A percentile compares a stretch with the other conserved stretches of the same genome.
Evolutionary conservation across 2,113 vertebrate species (phyloP).

Genomic region (Loxodonta africana): DNA sequence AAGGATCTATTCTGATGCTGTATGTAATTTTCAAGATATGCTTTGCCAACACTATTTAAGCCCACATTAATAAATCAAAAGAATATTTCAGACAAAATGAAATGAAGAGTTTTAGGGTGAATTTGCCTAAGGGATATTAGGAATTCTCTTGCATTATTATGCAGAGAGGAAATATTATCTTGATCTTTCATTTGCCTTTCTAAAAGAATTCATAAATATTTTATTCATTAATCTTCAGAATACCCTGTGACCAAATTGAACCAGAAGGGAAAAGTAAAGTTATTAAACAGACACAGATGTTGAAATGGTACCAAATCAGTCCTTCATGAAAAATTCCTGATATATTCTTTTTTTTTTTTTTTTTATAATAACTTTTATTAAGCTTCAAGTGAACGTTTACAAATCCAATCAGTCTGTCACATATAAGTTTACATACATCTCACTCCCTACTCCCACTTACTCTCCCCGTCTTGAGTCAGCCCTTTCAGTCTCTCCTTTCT

Average conservation of each 20-base stretch:
- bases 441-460: no score
- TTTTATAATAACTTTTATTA: no score
- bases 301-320: conserved; percentile 64
- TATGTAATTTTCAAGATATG: conserved; percentile 51
- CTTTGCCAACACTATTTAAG: conserved; percentile 65
- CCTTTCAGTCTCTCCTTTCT: no score
- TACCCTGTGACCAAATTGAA: conserved; percentile 75
- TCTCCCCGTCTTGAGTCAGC: no score
- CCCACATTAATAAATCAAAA: conserved; percentile 82
- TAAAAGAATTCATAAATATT: conserved; percentile 82
- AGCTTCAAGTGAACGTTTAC: no score
- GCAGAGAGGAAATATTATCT: conserved; percentile 82
- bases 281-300: conserved; percentile 75
- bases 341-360: no score
- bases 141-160: conserved; percentile 80
- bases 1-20: conserved; percentile 6
- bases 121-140: conserved; percentile 78
- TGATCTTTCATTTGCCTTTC: conserved; percentile 84
- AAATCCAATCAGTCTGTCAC: no score
- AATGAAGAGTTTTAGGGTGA: conserved; percentile 81
- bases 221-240: conserved; percentile 83
- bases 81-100: conserved; percentile 76
- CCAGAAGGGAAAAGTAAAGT: conserved; percentile 72
- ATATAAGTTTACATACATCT: no score
- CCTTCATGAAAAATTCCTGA: conserved; percentile 49